Base-by-base conservation (phyloP, 2,113 vertebrate species). In the Sterna hirundo region DNA sequence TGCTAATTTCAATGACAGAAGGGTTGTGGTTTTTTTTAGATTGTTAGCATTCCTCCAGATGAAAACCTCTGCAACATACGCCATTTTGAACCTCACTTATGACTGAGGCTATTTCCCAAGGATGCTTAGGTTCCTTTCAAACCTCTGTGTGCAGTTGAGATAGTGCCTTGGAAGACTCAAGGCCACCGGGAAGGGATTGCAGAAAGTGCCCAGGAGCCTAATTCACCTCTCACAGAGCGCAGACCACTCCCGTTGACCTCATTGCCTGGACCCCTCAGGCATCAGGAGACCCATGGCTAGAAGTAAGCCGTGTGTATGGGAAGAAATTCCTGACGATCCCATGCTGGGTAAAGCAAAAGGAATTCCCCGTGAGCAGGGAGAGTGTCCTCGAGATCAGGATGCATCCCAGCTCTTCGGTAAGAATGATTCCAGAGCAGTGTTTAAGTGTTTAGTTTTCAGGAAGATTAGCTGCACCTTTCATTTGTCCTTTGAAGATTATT, bases 401-500 rank as follows among this genome's bases (percentile, higher is more conserved):
- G 71, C 54, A n/a, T n/a, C 72, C 49, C 19, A 61, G 46, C 19
- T 70, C 30, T 58, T 89, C 0, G 5, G 38, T 70, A n/a, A 90
- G 46, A 95, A 77, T 55, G 20, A 90, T 88, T 94, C 51, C 58
- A 61, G n/a, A 32, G n/a, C 4, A 3, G 8, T 69, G 42, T 79
- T 71, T 47, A 90, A 77, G 47, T 40, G 47, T 93, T 95, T 74
- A 8, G 62, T 80, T 93, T 91, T 93, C 71, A 76, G 77, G 60
- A 92, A 86, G 47, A 86, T 89, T 85, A 96, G 58, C 36, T 49
- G 32, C 34, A 80, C 52, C 71, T 94, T 94, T 96, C 65, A 58
- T 91, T 94, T 94, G 57, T 94, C 89, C 89, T 92, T 83, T 75
- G 83, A 87, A 94, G 83, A 82, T 68, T 79, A 86, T 61, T 91